phyloP scores from a whole-genome alignment of 2,113 vertebrate species.

The Eulemur macaco region DNA sequence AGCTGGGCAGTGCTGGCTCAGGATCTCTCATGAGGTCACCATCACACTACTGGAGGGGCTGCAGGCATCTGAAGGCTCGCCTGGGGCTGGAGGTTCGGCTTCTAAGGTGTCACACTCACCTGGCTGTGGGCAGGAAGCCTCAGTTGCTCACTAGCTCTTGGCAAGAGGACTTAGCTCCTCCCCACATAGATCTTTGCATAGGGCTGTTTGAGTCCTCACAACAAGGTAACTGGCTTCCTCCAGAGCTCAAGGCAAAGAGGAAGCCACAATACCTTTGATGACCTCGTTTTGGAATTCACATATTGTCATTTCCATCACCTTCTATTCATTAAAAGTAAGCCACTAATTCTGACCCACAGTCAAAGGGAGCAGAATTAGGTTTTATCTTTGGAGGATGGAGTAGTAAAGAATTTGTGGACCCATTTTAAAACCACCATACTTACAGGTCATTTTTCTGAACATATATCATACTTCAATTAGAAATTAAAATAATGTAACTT shows the following conservation, averaged over 20 bases:
- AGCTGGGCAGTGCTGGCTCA: neutral
- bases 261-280: neutral
- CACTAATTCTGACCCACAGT: neutral
- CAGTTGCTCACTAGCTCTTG: neutral
- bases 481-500: neutral
- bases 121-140: neutral
- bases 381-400: neutral
- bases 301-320: neutral
- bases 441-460: neutral
- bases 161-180: neutral
- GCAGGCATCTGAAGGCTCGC: neutral
- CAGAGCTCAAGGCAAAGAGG: neutral
- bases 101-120: neutral
- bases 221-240: neutral
- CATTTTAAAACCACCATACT: neutral
- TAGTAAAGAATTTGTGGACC: neutral
- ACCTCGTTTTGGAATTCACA: neutral
- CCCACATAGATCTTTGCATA: neutral
- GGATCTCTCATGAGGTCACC: neutral
- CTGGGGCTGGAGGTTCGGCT: neutral
- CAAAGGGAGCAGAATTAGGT: neutral
- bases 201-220: neutral
- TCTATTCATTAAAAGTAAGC: neutral
- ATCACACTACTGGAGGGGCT: no score
- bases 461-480: neutral